Conservation (phyloP, 2,888 invertebrate species). For the Agrenia bidenticulata region DNA sequence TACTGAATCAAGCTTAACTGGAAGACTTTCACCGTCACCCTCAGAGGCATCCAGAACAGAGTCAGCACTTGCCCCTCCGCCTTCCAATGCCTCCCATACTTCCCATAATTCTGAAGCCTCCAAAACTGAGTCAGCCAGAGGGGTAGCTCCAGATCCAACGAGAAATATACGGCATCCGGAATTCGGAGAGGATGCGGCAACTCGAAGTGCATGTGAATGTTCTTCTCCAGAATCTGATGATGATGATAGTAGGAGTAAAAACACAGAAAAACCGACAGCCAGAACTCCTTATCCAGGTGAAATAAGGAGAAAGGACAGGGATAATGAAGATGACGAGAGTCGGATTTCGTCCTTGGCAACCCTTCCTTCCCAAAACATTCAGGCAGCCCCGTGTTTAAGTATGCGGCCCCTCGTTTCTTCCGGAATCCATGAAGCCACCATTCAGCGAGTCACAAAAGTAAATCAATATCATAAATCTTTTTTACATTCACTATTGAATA, state of each 20-base stretch:
- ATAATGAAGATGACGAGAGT: neutral
- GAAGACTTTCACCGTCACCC: conserved; percentile 46
- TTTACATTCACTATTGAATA: conserved; percentile 9
- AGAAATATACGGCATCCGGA: neutral
- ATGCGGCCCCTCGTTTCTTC: conserved; percentile 10
- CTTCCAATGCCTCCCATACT: conserved; percentile 48
- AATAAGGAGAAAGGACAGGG: neutral
- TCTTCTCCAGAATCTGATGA: conserved; percentile 3
- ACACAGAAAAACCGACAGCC: neutral
- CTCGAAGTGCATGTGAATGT: conserved; percentile 26
- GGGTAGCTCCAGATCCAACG: neutral
- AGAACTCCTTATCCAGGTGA: conserved; percentile 4
- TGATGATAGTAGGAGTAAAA: conserved; percentile 14
- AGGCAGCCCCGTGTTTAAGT: too few relatives aligned
- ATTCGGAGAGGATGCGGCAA: conserved; percentile 23
- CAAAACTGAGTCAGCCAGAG: conserved; percentile 49
- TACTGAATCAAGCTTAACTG: conserved; percentile 36
- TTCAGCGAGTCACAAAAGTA: conserved; percentile 44
- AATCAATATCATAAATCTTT: conserved; percentile 35
- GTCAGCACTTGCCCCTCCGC: conserved; percentile 45
- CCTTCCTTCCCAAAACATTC: too few relatives aligned
- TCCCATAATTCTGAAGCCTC: conserved; percentile 49
- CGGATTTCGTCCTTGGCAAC: too few relatives aligned
- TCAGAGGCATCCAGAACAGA: conserved; percentile 49
- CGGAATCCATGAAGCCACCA: conserved; percentile 25